phyloP scores from a whole-genome alignment of 1,140 invertebrate genomes.

The Pachyrhynchus sulphureomaculatus region DNA sequence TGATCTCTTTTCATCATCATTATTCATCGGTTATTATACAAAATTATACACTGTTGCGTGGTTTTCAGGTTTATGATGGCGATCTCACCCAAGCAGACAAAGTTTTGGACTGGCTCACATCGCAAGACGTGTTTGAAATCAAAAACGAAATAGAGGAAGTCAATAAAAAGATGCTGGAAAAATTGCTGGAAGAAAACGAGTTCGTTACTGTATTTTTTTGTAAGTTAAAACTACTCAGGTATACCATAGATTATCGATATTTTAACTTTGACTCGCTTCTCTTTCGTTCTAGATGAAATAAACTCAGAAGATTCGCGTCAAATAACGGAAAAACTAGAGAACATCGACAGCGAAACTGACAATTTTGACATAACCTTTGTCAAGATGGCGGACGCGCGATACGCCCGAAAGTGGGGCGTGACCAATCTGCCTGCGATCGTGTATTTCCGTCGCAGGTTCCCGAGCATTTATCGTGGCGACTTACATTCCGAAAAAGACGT shows the following conservation, averaged over 20 bases:
- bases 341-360: constrained; percentile 90
- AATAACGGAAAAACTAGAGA: constrained; percentile 82
- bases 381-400: constrained; percentile 88
- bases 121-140: constrained; percentile 92
- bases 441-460: constrained; percentile 91
- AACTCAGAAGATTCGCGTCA: constrained; percentile 75
- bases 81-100: constrained; percentile 84
- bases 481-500: constrained; percentile 82
- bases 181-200: constrained; percentile 90
- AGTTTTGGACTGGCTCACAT: constrained; percentile 86
- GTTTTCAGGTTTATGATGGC: constrained; percentile 75
- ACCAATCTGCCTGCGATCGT: constrained; percentile 88
- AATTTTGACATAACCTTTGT: constrained; percentile 94
- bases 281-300: constrained; percentile 76
- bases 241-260: no score
- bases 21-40: no score
- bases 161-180: constrained; percentile 93
- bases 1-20: no score
- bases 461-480: constrained; percentile 91
- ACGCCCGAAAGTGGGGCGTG: constrained; percentile 94
- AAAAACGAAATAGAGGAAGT: constrained; percentile 97
- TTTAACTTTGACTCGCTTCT: no score
- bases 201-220: constrained; percentile 94
- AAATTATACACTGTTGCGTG: no score
- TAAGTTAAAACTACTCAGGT: constrained; percentile 58